Conservation (phyloP, 2,797 vertebrate genomes). For the Neosilurus mollespiculum region DNA sequence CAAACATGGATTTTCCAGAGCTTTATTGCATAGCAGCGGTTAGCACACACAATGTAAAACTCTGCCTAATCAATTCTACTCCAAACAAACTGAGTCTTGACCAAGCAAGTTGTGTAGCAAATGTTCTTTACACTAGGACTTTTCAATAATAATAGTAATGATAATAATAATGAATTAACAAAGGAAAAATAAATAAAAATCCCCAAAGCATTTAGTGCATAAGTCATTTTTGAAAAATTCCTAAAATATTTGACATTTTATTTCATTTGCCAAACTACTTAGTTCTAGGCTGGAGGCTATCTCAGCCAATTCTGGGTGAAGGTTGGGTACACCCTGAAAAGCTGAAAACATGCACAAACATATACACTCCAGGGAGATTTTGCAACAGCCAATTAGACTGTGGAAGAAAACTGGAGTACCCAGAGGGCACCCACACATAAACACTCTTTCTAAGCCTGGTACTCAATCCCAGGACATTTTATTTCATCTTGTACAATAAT, state of each 20-base stretch:
- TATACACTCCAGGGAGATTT: too few species aligned
- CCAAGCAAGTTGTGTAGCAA: constrained; percentile 51
- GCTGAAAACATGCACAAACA: too few species aligned
- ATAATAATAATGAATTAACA: too few species aligned
- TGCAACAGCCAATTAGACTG: too few species aligned
- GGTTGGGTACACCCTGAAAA: too few species aligned
- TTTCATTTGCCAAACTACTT: background rate
- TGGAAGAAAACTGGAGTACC: too few species aligned
- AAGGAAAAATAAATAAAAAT: too few species aligned
- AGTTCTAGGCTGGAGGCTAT: too few species aligned
- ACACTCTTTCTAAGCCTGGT: too few species aligned
- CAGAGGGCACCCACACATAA: too few species aligned
- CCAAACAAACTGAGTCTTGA: constrained; percentile 59
- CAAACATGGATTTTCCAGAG: constrained; percentile 74
- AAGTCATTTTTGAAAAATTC: background rate
- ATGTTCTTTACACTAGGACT: constrained; percentile 2
- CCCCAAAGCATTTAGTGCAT: background rate
- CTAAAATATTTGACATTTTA: background rate
- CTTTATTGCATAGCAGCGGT: constrained; percentile 71
- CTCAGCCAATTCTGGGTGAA: too few species aligned
- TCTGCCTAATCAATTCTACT: constrained; percentile 78
- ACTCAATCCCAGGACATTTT: background rate
- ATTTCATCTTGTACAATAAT: background rate
- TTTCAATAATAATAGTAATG: background rate
- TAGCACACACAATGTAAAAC: constrained; percentile 72